A percentile compares a stretch with the other conserved stretches of the same genome.
Conservation (phyloP, 2,888 invertebrate genomes). For the Phania funesta region DNA sequence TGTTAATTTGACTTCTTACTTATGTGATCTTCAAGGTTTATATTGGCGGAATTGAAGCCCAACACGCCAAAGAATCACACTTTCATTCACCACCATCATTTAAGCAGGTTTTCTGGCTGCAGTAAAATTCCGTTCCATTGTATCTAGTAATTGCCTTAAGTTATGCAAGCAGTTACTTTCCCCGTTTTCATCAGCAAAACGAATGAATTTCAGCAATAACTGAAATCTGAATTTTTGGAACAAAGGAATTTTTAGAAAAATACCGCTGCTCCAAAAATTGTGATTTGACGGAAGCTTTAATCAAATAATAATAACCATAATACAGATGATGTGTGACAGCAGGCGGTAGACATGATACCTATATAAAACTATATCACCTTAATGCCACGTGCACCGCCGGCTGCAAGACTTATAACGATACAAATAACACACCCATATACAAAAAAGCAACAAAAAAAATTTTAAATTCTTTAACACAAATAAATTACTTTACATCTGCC, state of each 20-base stretch:
- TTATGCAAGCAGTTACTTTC: slow-evolving; percentile 2
- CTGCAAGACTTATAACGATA: too few species aligned
- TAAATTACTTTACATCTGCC: too few species aligned
- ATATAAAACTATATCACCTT: too few species aligned
- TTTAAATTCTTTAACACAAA: too few species aligned
- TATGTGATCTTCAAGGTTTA: slow-evolving; percentile 24
- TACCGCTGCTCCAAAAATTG: slow-evolving; percentile 25
- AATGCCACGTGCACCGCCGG: too few species aligned
- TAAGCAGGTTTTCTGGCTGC: slow-evolving; percentile 31
- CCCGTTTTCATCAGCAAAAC: neutral
- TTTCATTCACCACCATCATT: slow-evolving; percentile 45
- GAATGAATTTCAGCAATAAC: slow-evolving; percentile 4
- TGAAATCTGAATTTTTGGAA: slow-evolving; percentile 18
- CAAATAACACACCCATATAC: too few species aligned
- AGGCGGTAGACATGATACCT: slow-evolving; percentile 30
- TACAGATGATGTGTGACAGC: slow-evolving; percentile 12
- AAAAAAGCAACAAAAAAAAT: too few species aligned
- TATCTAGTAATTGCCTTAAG: neutral
- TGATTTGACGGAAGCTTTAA: slow-evolving; percentile 29
- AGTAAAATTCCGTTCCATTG: too few species aligned
- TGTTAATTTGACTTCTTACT: slow-evolving; percentile 28
- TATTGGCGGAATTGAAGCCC: slow-evolving; percentile 46
- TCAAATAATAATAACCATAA: neutral
- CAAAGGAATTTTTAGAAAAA: slow-evolving; percentile 36
- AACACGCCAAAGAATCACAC: slow-evolving; percentile 41